Evolutionary conservation across 2,888 invertebrate species (phyloP), one percentile per base, ranked within the genome.

Genomic region (Hirtodrosophila histrioides): DNA sequence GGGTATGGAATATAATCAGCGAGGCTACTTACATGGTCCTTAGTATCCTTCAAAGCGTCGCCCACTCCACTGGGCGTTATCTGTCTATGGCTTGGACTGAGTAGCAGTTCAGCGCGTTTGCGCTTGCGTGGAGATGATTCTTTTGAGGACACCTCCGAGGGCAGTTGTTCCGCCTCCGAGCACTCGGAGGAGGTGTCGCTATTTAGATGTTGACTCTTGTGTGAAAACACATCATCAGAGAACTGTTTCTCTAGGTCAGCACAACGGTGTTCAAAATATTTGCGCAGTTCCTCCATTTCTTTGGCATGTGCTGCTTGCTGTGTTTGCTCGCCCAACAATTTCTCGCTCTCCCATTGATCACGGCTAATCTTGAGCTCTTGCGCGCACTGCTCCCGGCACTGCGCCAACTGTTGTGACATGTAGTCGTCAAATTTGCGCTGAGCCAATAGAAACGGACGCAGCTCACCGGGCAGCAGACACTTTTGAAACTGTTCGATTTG

Each of bases 181-280:
- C 88, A 81, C 54, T 91, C 91, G 10, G 90, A 91, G 3, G 84
- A 86, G 36, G 83, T 85, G 50, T 91, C 92, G 4, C 93, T 93
- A 88, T 93, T 92, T 88, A 93, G 90, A 79, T 94, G 94, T 65
- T 94, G 93, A 17, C 94, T 94, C 46, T 94, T 94, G 77, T 94
- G 94, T 69, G 94, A 95, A 78, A 94, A 94, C 7, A 95, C 92
- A 81, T 95, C 95, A 78, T 95, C 95, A 0, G 94, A 94, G 89
- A 94, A 94, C 85, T 96, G 95, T 85, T 95, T 95, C 88, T 96
- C 96, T 91, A 96, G 93, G 81, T 96, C 95, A 0, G 94, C 93
- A 88, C 96, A 96, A 88, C 96, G 96, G 85, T 94, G 93, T 86
- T 96, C 96, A 87, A 96, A 96, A 86, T 96, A 96, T 8, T 94